These are phyloP conservation scores for Knipowitschia caucasica DNA, from an alignment of 2,797 vertebrate species.

Conservation along the genomic window DNA sequence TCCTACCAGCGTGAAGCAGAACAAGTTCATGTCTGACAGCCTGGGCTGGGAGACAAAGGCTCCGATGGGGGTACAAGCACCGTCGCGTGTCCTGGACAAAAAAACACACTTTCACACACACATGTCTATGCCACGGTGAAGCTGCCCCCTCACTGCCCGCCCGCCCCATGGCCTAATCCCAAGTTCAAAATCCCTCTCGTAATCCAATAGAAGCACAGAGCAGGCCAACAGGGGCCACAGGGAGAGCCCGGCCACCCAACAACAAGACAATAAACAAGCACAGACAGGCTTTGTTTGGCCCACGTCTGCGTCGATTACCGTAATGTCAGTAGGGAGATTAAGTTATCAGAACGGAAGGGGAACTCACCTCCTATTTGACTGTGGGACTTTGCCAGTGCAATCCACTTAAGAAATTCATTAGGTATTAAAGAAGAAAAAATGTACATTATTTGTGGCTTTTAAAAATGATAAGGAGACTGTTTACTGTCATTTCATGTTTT, in stretches of 20 bases:
- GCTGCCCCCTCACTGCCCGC: constrained; percentile 68
- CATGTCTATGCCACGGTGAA: constrained; percentile 32
- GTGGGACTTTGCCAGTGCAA: no score
- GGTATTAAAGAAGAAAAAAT: no score
- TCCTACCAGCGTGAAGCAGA: constrained; percentile 95
- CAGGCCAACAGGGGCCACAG: constrained; percentile 69
- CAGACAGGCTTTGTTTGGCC: constrained; percentile 37
- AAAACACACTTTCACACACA: constrained; percentile 44
- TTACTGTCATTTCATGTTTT: no score
- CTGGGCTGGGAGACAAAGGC: constrained; percentile 34
- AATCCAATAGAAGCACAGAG: constrained; percentile 87
- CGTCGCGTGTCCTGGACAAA: constrained; percentile 23
- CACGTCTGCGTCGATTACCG: constrained; percentile 26
- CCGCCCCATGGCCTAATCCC: constrained; percentile 79
- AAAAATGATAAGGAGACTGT: no score
- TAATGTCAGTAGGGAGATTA: constrained; percentile 28
- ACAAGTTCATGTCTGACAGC: constrained; percentile 84
- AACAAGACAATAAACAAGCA: constrained; percentile 46
- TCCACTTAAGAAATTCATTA: no score
- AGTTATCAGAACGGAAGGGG: constrained; percentile 12
- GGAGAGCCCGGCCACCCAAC: constrained; percentile 36
- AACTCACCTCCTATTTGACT: background rate
- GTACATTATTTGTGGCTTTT: no score
- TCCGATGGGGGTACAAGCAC: constrained; percentile 14
- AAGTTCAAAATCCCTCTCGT: constrained; percentile 85